Base-by-base conservation (phyloP, 2,888 invertebrate species). In the Villa cingulata region DNA sequence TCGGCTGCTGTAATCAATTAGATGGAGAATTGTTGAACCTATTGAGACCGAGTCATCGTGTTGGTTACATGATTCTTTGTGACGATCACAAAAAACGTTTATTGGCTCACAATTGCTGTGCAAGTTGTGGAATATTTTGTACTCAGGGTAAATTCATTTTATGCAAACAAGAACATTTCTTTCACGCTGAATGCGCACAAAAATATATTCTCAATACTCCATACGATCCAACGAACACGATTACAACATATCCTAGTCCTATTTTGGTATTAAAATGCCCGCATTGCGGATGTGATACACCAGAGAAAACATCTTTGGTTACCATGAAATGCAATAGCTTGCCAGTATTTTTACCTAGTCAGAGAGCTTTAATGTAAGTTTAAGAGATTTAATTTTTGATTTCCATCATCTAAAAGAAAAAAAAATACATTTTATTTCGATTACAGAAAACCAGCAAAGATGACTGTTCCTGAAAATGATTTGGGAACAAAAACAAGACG, bases 41-140 rank as follows among this genome's bases (percentile, higher is more conserved):
- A 61, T 62, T 80, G 36, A 73, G 86, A 18, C 80, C 85, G 9
- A 84, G 86, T 23, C 76, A 77, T 4, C 72, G 83, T 40, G 79
- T 88, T 44, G 87, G 89, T 12, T 91, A 82, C 66, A 75, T 84
- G 63, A 77, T 86, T 17, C 72, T 86, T 20, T 94, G 94, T 64
- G 75, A 77, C 43, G 76, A 81, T 57, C 94, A 94, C 66, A 74
- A 78, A 50, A 78, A 81, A 57, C 77, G 89, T 50, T 70, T 92
- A 50, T 70, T 77, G 15, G 70, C 77, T 36, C 94, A 94, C 67
- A 87, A 90, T 66, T 90, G 90, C 65, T 94, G 92, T 62, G 86
- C 91, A 0, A 81, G 83, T 2, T 94, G 94, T 68, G 87, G 92
- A 7, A 71, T 88, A 45, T 94, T 89, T 66, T 92, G 92, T 63